A percentile compares a stretch with the other conserved stretches of the same genome.
phyloP scores from a whole-genome alignment of 2,888 invertebrate genomes.

The Lithophane ornitopus region DNA sequence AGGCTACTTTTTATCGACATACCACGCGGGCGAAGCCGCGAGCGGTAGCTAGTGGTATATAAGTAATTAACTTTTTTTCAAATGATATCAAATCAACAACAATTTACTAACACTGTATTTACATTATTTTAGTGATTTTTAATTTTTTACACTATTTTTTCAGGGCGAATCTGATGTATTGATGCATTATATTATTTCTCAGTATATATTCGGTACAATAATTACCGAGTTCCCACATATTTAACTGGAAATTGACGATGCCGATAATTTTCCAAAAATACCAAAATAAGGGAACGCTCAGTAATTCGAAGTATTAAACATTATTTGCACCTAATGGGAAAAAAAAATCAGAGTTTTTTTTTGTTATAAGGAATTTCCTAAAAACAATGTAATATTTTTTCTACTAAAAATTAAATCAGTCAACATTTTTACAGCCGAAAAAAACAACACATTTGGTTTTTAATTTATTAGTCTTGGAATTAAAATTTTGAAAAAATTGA shows the following conservation, averaged over 20 bases:
- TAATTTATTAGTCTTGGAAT: conserved; percentile 8
- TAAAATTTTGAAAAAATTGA: conserved; percentile 46
- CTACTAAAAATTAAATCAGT: conserved; percentile 40
- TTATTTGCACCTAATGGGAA: neutral
- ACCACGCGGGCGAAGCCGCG: too few species aligned
- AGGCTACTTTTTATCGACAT: too few species aligned
- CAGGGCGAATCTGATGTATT: neutral
- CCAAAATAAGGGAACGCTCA: neutral
- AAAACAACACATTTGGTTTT: neutral
- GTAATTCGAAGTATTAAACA: neutral
- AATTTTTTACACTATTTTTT: conserved; percentile 6
- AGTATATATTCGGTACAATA: neutral
- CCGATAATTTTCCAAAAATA: neutral
- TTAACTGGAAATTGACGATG: neutral
- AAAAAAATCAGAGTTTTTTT: neutral
- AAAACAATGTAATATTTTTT: neutral
- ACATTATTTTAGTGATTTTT: conserved; percentile 11
- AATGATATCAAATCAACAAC: conserved; percentile 37
- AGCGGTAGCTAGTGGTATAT: too few species aligned
- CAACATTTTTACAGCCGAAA: conserved; percentile 12
- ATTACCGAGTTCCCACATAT: neutral
- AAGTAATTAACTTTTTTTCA: conserved; percentile 16
- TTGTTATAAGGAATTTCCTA: neutral
- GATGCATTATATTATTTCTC: neutral
- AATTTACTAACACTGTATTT: conserved; percentile 16